Percentiles rank a stretch among this genome's conserved stretches.
Conservation (phyloP, 2,113 vertebrate species). For the Sphaerodactylus townsendi region DNA sequence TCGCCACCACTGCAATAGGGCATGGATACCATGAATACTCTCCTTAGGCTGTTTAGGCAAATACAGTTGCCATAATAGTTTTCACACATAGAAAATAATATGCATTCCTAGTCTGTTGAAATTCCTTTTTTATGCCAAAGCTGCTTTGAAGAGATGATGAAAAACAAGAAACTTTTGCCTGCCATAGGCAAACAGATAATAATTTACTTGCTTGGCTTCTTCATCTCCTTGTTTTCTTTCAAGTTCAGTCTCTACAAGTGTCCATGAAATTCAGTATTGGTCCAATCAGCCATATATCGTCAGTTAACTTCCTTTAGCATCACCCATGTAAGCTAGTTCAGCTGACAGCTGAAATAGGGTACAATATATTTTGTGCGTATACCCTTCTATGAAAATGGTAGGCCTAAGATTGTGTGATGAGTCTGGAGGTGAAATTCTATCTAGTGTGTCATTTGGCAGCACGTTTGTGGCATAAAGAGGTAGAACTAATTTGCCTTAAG, state of each 20-base stretch:
- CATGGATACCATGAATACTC: slow-evolving; percentile 6
- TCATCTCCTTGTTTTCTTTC: background rate
- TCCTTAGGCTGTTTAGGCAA: background rate
- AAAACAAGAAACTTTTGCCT: slow-evolving; percentile 60
- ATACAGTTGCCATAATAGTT: background rate
- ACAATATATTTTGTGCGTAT: no score
- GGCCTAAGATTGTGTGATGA: no score
- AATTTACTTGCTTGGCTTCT: slow-evolving; percentile 41
- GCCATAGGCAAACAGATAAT: slow-evolving; percentile 37
- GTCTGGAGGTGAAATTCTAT: no score
- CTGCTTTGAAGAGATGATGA: slow-evolving; percentile 42
- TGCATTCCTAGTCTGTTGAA: slow-evolving; percentile 4
- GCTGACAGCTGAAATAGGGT: background rate
- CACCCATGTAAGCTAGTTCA: background rate
- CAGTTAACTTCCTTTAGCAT: background rate
- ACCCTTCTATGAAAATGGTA: no score
- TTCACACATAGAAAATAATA: slow-evolving; percentile 33
- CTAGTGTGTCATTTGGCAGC: no score
- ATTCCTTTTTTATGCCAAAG: slow-evolving; percentile 47
- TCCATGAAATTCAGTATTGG: background rate
- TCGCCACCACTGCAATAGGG: no score
- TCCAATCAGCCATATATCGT: background rate
- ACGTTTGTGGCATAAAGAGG: no score
- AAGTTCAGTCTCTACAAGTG: background rate
- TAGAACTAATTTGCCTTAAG: no score